These are phyloP conservation scores for Empis livida DNA, from an alignment of 2,888 invertebrate species.

Conservation along the genomic window DNA sequence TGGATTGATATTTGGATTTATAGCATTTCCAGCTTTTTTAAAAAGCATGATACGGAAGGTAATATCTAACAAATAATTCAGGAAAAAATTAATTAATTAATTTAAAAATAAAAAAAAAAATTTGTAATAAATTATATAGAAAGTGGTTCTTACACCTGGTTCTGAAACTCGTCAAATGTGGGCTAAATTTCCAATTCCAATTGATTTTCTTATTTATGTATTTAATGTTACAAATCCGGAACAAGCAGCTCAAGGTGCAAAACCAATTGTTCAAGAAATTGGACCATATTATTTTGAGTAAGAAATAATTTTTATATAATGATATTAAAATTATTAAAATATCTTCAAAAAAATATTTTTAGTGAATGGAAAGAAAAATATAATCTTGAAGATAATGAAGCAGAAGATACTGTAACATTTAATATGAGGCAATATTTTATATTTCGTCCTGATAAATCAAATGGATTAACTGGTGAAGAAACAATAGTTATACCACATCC, in stretches of 20 bases:
- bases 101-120: slow-evolving; percentile 15
- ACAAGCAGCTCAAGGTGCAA: slow-evolving; percentile 52
- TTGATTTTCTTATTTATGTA: slow-evolving; percentile 60
- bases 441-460: slow-evolving; percentile 47
- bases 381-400: slow-evolving; percentile 53
- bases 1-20: slow-evolving; percentile 10
- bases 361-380: slow-evolving; percentile 74
- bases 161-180: slow-evolving; percentile 62
- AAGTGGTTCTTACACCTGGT: slow-evolving; percentile 54
- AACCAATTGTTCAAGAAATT: slow-evolving; percentile 58
- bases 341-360: no score
- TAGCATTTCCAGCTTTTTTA: slow-evolving; percentile 9
- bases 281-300: slow-evolving; percentile 76
- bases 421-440: slow-evolving; percentile 51
- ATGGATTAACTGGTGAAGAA: slow-evolving; percentile 58
- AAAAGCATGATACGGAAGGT: slow-evolving; percentile 11
- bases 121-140: slow-evolving; percentile 38
- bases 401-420: slow-evolving; percentile 58
- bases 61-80: not conserved
- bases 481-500: slow-evolving; percentile 54
- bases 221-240: slow-evolving; percentile 69
- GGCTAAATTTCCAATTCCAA: slow-evolving; percentile 57
- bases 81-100: not conserved
- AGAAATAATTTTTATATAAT: no score
- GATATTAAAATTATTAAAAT: no score